Evolutionary conservation across 2,888 invertebrate species (phyloP), one percentile per base, ranked within the genome.

Genomic region (Siphlonurus alternatus): DNA sequence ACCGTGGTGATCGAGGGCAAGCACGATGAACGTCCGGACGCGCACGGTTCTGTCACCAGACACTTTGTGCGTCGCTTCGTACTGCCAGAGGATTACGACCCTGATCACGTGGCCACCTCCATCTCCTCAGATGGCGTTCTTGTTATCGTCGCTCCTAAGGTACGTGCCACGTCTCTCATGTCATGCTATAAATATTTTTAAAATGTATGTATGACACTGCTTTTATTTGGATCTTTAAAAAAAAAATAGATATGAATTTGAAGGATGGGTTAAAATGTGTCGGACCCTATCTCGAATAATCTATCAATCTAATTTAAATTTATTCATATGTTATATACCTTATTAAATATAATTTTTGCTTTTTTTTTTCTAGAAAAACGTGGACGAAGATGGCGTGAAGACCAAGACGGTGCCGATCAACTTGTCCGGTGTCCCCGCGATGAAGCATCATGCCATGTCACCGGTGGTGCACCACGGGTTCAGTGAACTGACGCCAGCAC

Each of bases 21-120:
- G 69, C 79, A 80, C 71, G 77, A 78, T 68, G 79, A 79, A 69
- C 75, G 72, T 67, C 73, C 73, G 66, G 79, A 79, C 69, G 77
- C 79, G 67, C 77, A 78, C 72, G 79, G 79, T 24, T 77, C 72
- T 69, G 74, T 80, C 68, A 75, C 76, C 67, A 71, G 79, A 65
- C 78, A 78, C 70, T 79, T 79, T 69, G 74, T 75, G 61, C 72
- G 79, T 60, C 74, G 77, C 68, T 79, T 79, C 71, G 72, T 76
- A 66, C 68, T 79, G 65, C 79, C 79, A 23, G 69, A 75, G 66
- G 75, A 75, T 66, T 76, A 77, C 68, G 76, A 78, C 65, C 72
- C 77, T 22, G 72, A 72, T 59, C 72, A 73, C 61, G 72, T 80
- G 61, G 74, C 73, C 63, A 79, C 78, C 64, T 75, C 75, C 38